Percentiles rank a stretch among this genome's conserved stretches.
These are phyloP conservation scores for Drosophila paramelanica DNA, from an alignment of 2,888 invertebrate species.

Conservation along the genomic window DNA sequence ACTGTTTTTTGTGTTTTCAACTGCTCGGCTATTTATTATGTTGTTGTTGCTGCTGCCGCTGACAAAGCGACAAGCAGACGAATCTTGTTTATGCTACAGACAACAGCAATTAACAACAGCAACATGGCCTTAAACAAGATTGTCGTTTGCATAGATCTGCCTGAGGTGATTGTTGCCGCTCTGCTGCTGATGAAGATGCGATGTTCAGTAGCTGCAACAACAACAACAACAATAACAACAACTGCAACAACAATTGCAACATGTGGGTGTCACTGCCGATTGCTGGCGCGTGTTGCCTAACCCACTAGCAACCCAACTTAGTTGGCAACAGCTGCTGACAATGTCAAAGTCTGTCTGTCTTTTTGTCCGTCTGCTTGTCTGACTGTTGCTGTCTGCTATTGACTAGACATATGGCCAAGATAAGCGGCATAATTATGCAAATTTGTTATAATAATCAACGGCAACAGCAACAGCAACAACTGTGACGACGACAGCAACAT, in stretches of 20 bases:
- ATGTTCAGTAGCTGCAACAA: conserved; percentile 13
- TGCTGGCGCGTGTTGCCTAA: conserved; percentile 45
- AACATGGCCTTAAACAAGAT: conserved; percentile 47
- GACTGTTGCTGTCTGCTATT: conserved; percentile 40
- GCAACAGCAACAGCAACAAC: conserved; percentile 24
- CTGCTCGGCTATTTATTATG: conserved; percentile 59
- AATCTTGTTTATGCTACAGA: conserved; percentile 41
- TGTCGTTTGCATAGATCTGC: conserved; percentile 29
- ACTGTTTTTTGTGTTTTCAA: conserved; percentile 58
- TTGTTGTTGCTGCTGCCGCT: conserved; percentile 40
- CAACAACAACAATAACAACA: conserved; percentile 23
- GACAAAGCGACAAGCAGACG: conserved; percentile 21
- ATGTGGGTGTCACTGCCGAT: conserved; percentile 55
- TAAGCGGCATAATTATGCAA: conserved; percentile 81
- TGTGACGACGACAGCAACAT: conserved; percentile 54
- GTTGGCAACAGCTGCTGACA: conserved; percentile 40
- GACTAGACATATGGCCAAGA: conserved; percentile 78
- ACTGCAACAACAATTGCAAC: conserved; percentile 26
- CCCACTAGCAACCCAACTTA: conserved; percentile 21
- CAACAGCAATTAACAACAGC: conserved; percentile 33
- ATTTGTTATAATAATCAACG: conserved; percentile 76
- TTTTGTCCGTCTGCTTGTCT: conserved; percentile 7
- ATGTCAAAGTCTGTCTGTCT: conserved; percentile 29
- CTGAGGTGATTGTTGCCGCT: conserved; percentile 2
- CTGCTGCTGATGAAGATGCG: conserved; percentile 7